phyloP scores from a whole-genome alignment of 2,113 vertebrate genomes.

The Vireo altiloquus region DNA sequence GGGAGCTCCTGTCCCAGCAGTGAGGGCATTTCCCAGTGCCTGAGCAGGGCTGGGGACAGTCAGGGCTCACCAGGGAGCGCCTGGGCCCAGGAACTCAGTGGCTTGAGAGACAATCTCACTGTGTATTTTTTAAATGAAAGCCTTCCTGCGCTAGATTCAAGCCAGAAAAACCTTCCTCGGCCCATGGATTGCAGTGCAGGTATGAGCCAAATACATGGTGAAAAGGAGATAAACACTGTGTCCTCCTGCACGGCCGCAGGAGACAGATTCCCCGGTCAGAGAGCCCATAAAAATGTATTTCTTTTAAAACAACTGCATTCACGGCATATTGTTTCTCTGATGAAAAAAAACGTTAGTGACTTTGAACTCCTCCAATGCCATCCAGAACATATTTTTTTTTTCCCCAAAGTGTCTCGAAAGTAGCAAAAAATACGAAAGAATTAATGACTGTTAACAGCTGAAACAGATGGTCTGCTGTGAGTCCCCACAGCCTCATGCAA shows the following conservation, averaged over 20 bases:
- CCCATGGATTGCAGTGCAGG: background rate
- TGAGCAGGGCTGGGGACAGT: background rate
- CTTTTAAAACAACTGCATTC: background rate
- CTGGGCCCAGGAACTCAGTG: background rate
- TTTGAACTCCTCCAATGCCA: slow-evolving; percentile 29
- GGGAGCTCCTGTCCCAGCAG: background rate
- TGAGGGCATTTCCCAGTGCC: background rate
- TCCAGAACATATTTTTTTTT: background rate
- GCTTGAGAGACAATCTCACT: background rate
- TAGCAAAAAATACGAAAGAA: slow-evolving; percentile 20
- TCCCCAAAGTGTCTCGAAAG: slow-evolving; percentile 3
- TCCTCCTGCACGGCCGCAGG: slow-evolving; percentile 7
- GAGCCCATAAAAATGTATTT: background rate
- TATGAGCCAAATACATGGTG: background rate
- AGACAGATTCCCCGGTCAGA: background rate
- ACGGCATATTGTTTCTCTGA: background rate
- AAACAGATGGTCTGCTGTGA: slow-evolving; percentile 61
- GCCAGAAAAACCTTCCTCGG: background rate
- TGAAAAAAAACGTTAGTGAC: background rate
- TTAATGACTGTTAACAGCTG: slow-evolving; percentile 56
- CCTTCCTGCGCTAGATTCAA: background rate
- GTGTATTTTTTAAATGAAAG: background rate
- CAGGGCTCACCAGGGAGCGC: background rate
- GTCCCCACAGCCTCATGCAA: slow-evolving; percentile 54
- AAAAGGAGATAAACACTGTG: slow-evolving; percentile 3